phyloP scores from a whole-genome alignment of 2,888 invertebrate species.

The Augochlorella aurata region DNA sequence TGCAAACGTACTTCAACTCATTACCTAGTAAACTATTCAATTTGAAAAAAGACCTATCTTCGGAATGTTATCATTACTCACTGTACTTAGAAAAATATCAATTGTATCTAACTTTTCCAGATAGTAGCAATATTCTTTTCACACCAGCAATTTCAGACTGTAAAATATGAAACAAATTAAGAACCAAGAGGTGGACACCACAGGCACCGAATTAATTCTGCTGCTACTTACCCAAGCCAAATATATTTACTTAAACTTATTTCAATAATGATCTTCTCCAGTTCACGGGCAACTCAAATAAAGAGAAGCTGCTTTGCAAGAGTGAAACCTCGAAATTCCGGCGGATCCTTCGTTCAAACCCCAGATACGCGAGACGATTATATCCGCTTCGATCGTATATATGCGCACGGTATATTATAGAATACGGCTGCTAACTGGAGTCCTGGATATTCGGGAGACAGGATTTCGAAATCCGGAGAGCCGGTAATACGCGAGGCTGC shows the following conservation, averaged over 20 bases:
- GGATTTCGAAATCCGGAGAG: conserved; percentile 36
- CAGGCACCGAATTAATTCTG: background rate
- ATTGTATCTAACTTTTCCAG: too few relatives aligned
- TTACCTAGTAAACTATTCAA: too few relatives aligned
- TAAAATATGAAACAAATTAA: background rate
- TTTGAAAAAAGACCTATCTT: too few relatives aligned
- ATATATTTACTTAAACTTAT: background rate
- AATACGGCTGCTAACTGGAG: conserved; percentile 14
- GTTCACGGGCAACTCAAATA: background rate
- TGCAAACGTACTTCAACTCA: too few relatives aligned
- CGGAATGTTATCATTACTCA: too few relatives aligned
- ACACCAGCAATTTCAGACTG: background rate
- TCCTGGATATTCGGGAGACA: conserved; percentile 16
- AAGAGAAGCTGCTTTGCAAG: background rate
- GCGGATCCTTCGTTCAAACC: background rate
- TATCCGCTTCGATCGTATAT: background rate
- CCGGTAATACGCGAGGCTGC: conserved; percentile 51
- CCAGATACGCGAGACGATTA: background rate
- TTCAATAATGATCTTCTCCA: conserved; percentile 6
- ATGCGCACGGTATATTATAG: background rate
- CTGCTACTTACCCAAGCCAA: background rate
- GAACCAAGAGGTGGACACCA: background rate
- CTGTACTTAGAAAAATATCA: too few relatives aligned
- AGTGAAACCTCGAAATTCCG: background rate
- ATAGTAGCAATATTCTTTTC: too few relatives aligned